Base-by-base conservation (phyloP, 2,797 vertebrate species). In the Coccyzus lansbergi region DNA sequence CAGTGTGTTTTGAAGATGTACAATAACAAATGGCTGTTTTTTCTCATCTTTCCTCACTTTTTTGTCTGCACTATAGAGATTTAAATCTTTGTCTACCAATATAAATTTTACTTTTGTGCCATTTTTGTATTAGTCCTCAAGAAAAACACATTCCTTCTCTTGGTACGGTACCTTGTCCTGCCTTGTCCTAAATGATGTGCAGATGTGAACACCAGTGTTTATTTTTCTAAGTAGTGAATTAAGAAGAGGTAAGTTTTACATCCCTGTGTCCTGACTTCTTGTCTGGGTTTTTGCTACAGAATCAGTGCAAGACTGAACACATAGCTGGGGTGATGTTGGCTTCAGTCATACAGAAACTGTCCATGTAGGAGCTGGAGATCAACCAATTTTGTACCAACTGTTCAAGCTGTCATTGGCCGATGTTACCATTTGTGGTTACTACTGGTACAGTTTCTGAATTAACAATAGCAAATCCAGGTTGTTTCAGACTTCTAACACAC, bases 1-100 rank as follows among this genome's bases (percentile, higher is more conserved):
- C 53, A 82, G 53, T 40, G n/a, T 9, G 7, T 89, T 95, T 40
- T 79, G 86, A 95, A 88, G 64, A 79, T 92, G 83, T 67, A 72
- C 76, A 89, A 59, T 92, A 89, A 90, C 63, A 88, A 90, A 86
- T 55, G 80, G 77, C 83, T 89, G 18, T 0, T 28, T 77, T 83
- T 88, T 70, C 12, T 79, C 15, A 15, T 51, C 34, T n/a, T 69
- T 34, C 11, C 34, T n/a, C 68, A 63, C 49, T 51, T 93, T 78
- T 88, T 65, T 62, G 49, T 64, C n/a, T 63, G 20, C 70, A 34
- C 26, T 34, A 36, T 24, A 63, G 63, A 85, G 44, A 33, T 53
- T 95, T 83, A 89, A 69, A 56, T 17, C 36, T 84, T 88, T 49
- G 24, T 84, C 74, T 55, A 36, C 64, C 59, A 67, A 42, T 76